Evolutionary conservation across 2,888 invertebrate species (phyloP).

Genomic region (Drymonia ruficornis): DNA sequence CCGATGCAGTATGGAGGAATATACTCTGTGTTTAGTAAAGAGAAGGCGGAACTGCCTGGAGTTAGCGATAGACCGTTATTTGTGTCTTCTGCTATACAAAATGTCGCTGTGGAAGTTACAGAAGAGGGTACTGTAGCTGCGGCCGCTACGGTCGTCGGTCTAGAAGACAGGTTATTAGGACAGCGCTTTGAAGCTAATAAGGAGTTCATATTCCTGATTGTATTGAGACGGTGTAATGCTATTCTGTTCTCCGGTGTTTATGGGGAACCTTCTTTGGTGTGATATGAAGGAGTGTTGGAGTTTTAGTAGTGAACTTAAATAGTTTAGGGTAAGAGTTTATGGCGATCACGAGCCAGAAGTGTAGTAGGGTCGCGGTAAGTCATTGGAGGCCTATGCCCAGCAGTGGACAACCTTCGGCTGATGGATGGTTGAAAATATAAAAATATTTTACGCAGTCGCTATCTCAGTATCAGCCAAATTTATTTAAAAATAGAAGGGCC

Average conservation of each 20-base stretch:
- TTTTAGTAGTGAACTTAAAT: not conserved
- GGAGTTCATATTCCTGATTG: slow-evolving; percentile 88
- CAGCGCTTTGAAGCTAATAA: slow-evolving; percentile 87
- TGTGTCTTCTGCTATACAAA: slow-evolving; percentile 87
- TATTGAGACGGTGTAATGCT: slow-evolving; percentile 84
- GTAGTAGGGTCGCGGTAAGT: no score
- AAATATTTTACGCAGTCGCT: no score
- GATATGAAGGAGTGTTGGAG: not conserved
- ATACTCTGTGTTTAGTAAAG: slow-evolving; percentile 85
- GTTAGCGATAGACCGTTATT: slow-evolving; percentile 83
- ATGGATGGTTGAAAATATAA: no score
- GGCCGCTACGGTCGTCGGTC: slow-evolving; percentile 82
- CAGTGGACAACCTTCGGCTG: no score
- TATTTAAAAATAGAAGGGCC: no score
- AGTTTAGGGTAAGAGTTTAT: no score
- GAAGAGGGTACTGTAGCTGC: slow-evolving; percentile 90
- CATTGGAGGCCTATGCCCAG: no score
- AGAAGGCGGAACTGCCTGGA: slow-evolving; percentile 84
- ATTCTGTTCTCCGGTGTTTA: slow-evolving; percentile 87
- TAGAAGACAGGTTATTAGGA: slow-evolving; percentile 72
- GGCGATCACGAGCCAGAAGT: no score
- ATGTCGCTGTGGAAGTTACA: slow-evolving; percentile 88
- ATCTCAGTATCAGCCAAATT: no score
- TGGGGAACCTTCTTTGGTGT: slow-evolving; percentile 54
- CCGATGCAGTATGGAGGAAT: slow-evolving; percentile 85